Evolutionary conservation across 2,888 invertebrate genomes (phyloP), one percentile per base, ranked within the genome.

Genomic region (Acronicta leporina): DNA sequence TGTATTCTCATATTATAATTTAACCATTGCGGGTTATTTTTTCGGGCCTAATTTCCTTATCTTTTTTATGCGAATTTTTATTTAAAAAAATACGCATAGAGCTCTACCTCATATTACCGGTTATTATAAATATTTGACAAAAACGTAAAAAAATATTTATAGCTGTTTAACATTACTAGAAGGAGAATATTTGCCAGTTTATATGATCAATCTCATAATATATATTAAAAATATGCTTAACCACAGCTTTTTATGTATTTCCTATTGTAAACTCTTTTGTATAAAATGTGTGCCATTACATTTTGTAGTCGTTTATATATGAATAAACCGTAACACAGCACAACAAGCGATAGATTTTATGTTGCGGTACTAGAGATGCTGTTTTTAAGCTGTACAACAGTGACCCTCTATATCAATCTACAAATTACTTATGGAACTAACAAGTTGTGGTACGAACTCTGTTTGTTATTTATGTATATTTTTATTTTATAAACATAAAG

Each of bases 201-300:
- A 11, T 14, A 47, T 47, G 7, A 6, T 16, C 1, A 16, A 44
- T 25, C 25, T 13, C 8, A 20, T 43, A 0, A n/a, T n/a, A n/a
- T 20, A 20, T 44, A n/a, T 44, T 25, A 16, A n/a, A 20, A 13
- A 13, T 44, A 44, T 25, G 44, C 27, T 9, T 45, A 14, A 43
- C 20, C 13, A 13, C 43, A n/a, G n/a, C 38, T 38, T 38, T 30
- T 38, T 38, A 35, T 35, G 38, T 38, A n/a, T 5, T 13, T 35
- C 6, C 35, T 35, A 35, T 35, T 11, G 13, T 43, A 20, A 43
- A 16, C 5, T 6, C 25, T 25, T 27, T 10, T 52, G 27, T 68
- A 51, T 68, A 43, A 52, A 59, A 44, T 54, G 60, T 68, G 68
- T 68, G 68, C 64, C 68, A 68, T 68, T 63, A 63, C 45, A 58